A percentile compares a stretch with the other conserved stretches of the same genome.
Evolutionary conservation across 1,140 invertebrate genomes (phyloP).

Genomic region (Aporrectodea caliginosa): DNA sequence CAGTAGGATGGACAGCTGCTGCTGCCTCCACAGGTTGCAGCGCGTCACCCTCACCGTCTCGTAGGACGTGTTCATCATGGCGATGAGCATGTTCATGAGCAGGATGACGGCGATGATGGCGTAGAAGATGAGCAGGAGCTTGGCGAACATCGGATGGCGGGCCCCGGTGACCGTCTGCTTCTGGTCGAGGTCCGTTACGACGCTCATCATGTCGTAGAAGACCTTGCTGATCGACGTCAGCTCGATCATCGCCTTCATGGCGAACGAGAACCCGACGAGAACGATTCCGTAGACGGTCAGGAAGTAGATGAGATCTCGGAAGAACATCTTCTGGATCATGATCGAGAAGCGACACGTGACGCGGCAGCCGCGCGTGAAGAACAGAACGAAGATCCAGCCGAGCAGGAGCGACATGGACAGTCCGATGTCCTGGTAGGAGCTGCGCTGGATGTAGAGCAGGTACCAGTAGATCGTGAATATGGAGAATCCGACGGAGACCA

Average conservation of each 20-base stretch:
- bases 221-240: conserved; percentile 19
- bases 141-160: conserved; percentile 11
- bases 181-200: conserved; percentile 21
- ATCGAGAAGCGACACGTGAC: conserved; percentile 24
- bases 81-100: conserved; percentile 26
- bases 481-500: conserved; percentile 8
- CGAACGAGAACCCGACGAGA: conserved; percentile 30
- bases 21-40: conserved; percentile 19
- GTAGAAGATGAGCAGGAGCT: conserved; percentile 23
- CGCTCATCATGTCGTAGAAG: conserved; percentile 25
- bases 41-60: conserved; percentile 16
- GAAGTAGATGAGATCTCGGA: conserved; percentile 31
- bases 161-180: background rate
- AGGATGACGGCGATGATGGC: conserved; percentile 22
- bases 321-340: conserved; percentile 34
- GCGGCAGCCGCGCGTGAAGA: conserved; percentile 24
- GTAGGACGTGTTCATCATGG: conserved; percentile 28
- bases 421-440: conserved; percentile 11
- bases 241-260: conserved; percentile 26
- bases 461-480: conserved; percentile 4
- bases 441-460: background rate
- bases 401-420: conserved; percentile 12
- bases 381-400: conserved; percentile 23
- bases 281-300: conserved; percentile 31
- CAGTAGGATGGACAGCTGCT: conserved; percentile 25